These are phyloP conservation scores for Galago senegalensis DNA, from an alignment of 2,797 vertebrate genomes.

Conservation along the genomic window DNA sequence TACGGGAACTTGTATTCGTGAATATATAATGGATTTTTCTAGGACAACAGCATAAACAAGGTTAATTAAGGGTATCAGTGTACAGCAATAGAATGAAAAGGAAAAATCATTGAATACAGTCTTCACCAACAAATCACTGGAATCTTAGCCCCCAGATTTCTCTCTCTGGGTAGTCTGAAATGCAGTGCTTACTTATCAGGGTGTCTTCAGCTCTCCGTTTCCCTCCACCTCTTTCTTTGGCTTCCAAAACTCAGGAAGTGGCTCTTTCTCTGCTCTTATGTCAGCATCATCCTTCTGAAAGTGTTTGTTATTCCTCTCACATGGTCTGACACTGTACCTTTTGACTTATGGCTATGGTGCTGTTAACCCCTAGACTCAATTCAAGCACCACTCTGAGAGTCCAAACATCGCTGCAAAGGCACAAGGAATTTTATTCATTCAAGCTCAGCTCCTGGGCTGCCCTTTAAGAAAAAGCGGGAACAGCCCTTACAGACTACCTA, in stretches of 20 bases:
- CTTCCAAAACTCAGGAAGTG: neutral
- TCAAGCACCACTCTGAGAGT: no score
- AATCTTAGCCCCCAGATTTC: neutral
- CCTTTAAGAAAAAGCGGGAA: no score
- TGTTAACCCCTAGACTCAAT: no score
- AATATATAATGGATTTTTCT: slow-evolving; percentile 80
- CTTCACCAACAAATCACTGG: slow-evolving; percentile 28
- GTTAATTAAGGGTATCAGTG: slow-evolving; percentile 68
- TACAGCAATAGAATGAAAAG: slow-evolving; percentile 60
- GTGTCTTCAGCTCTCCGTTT: neutral
- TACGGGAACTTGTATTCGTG: slow-evolving; percentile 50
- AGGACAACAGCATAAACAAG: slow-evolving; percentile 70
- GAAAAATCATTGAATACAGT: neutral
- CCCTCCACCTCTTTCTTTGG: neutral
- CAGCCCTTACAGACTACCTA: no score
- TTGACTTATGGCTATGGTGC: neutral
- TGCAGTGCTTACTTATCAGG: neutral
- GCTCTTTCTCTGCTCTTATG: neutral
- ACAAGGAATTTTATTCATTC: no score
- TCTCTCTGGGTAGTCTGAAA: slow-evolving; percentile 11
- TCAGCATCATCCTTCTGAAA: neutral
- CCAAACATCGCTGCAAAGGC: no score
- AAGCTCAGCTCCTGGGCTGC: no score
- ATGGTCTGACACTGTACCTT: neutral
- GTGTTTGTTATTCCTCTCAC: neutral